A percentile compares a stretch with the other conserved stretches of the same genome.
Conservation (phyloP, 2,113 vertebrate genomes). For the Tachycineta bicolor region DNA sequence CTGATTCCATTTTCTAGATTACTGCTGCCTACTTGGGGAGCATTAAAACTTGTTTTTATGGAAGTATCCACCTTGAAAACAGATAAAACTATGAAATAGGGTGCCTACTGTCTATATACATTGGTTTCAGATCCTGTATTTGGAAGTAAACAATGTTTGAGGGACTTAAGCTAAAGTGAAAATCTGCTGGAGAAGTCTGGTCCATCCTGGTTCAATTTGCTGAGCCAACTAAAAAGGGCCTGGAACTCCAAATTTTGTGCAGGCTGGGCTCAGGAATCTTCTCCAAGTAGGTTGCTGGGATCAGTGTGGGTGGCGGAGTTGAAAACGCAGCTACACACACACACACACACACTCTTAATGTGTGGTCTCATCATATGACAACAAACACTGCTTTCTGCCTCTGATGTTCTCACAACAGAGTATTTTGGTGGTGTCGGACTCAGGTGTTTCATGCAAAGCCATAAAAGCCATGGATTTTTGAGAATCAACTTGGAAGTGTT, state of each 20-base stretch:
- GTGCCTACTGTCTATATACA: background rate
- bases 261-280: background rate
- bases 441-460: rapidly evolving
- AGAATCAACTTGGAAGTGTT: background rate
- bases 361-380: background rate
- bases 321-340: background rate
- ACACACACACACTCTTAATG: background rate
- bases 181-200: background rate
- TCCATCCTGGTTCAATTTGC: background rate
- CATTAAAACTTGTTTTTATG: background rate
- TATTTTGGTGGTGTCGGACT: background rate
- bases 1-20: background rate
- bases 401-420: background rate
- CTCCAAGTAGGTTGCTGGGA: background rate
- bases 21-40: background rate
- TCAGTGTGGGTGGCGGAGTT: background rate
- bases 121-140: background rate
- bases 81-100: background rate
- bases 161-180: background rate
- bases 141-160: background rate
- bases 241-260: background rate
- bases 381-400: background rate
- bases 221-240: background rate
- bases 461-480: background rate
- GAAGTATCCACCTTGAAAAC: background rate